phyloP scores from a whole-genome alignment of 1,140 invertebrate species.

The Mercenaria mercenaria region DNA sequence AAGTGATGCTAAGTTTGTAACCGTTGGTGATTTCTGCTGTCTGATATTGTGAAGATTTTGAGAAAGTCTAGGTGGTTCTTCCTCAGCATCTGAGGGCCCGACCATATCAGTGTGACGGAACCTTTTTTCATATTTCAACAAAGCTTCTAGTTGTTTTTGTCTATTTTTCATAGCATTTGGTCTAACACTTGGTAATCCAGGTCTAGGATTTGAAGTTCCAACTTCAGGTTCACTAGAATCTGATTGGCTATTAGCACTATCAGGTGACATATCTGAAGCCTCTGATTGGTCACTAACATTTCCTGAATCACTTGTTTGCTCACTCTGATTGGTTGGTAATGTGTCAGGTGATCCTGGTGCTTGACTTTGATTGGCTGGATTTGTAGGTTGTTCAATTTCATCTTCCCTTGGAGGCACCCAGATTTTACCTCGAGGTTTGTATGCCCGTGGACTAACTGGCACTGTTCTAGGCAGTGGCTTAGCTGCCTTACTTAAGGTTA shows the following conservation, averaged over 20 bases:
- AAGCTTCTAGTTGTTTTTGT: slow-evolving; percentile 88
- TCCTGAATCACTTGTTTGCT: not conserved
- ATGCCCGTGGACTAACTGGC: not conserved
- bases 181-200: slow-evolving; percentile 83
- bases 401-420: slow-evolving; percentile 60
- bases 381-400: not conserved
- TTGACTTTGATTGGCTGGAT: slow-evolving; percentile 20
- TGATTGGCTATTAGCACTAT: slow-evolving; percentile 7
- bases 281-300: slow-evolving; percentile 38
- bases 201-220: slow-evolving; percentile 59
- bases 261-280: not conserved
- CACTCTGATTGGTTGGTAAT: slow-evolving; percentile 2
- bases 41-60: slow-evolving; percentile 70
- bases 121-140: slow-evolving; percentile 89
- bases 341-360: not conserved
- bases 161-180: slow-evolving; percentile 87
- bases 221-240: not conserved
- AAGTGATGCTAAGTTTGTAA: slow-evolving; percentile 81
- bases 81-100: slow-evolving; percentile 67
- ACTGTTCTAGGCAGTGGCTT: slow-evolving; percentile 23
- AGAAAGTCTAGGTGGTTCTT: slow-evolving; percentile 32
- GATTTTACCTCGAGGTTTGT: slow-evolving; percentile 10
- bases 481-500: slow-evolving; percentile 88
- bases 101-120: slow-evolving; percentile 80
- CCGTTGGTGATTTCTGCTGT: not conserved